Evolutionary conservation across 2,888 invertebrate species (phyloP).

Genomic region (Camponotus fellah): DNA sequence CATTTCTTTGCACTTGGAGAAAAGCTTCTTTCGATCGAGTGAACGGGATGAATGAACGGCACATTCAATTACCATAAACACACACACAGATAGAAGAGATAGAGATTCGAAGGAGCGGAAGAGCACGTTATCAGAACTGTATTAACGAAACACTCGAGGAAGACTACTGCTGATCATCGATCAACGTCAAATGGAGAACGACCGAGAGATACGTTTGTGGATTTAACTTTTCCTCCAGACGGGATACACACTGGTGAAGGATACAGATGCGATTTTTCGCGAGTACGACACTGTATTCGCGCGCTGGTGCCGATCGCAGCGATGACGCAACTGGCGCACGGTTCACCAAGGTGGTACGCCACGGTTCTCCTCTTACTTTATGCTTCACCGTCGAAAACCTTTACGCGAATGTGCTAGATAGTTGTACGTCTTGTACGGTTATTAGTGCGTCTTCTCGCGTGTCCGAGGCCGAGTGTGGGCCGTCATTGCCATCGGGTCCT

Average conservation of each 20-base stretch:
- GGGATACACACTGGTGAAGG: neutral
- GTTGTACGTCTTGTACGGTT: neutral
- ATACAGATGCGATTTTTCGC: neutral
- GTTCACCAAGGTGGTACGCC: conserved; percentile 44
- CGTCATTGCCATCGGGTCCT: neutral
- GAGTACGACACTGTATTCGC: conserved; percentile 13
- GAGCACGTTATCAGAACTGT: neutral
- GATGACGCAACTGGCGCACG: conserved; percentile 67
- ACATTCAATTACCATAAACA: conserved; percentile 1
- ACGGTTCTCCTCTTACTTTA: conserved; percentile 65
- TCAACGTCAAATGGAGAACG: neutral
- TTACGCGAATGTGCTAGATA: neutral
- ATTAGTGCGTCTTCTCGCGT: conserved; percentile 19
- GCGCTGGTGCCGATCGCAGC: conserved; percentile 56
- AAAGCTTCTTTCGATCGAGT: neutral
- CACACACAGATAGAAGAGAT: neutral
- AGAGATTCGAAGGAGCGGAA: neutral
- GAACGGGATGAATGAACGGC: neutral
- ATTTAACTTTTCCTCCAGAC: neutral
- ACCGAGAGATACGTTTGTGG: neutral
- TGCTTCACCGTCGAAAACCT: conserved; percentile 38
- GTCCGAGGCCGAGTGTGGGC: neutral
- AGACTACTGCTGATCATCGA: neutral
- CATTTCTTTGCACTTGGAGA: neutral
- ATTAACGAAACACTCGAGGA: neutral